phyloP scores from a whole-genome alignment of 2,797 vertebrate species.

The Galago senegalensis region DNA sequence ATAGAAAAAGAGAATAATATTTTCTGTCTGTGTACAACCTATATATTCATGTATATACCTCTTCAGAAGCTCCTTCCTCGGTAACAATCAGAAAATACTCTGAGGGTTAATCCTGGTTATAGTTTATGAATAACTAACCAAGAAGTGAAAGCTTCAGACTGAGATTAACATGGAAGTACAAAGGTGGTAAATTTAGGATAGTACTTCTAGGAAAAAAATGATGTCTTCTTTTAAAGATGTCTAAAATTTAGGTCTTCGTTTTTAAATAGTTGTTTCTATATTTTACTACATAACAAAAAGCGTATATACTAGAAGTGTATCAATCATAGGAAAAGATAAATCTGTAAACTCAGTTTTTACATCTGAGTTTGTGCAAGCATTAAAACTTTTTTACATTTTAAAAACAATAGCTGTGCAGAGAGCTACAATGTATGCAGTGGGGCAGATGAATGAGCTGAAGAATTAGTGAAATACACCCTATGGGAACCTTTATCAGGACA shows the following conservation, averaged over 20 bases:
- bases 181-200: neutral
- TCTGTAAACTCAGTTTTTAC: constrained; percentile 34
- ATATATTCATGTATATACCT: neutral
- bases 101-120: neutral
- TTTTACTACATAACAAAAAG: neutral
- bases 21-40: neutral
- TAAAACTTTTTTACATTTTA: constrained; percentile 40
- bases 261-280: neutral
- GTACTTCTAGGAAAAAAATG: constrained; percentile 37
- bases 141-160: neutral
- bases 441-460: neutral
- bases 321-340: constrained; percentile 19
- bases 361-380: neutral
- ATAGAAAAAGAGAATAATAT: neutral
- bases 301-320: neutral
- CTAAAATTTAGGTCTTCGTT: neutral
- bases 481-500: constrained; percentile 30
- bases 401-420: constrained; percentile 30
- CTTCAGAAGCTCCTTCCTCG: neutral
- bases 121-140: constrained; percentile 15
- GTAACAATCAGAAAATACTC: neutral
- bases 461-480: constrained; percentile 55
- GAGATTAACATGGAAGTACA: neutral
- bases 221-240: neutral
- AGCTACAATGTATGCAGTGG: neutral